Conservation (phyloP, 2,797 vertebrate species). For the Emydoidea blandingii region DNA sequence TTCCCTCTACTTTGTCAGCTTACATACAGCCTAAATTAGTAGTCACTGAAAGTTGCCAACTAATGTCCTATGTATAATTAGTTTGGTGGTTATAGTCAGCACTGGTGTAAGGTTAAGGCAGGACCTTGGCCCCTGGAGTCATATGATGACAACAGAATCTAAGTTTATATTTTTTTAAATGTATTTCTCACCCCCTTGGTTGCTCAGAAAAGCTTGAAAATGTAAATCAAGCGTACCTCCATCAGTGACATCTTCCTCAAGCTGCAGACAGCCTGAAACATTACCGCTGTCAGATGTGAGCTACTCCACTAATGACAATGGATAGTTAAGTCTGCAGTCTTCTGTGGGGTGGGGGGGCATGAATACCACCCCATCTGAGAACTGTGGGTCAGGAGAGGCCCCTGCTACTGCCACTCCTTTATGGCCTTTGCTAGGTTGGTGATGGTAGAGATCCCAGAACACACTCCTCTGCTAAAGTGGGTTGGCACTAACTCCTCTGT, state of each 20-base stretch:
- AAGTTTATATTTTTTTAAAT: not conserved
- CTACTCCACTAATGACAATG: not conserved
- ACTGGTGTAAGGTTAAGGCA: not conserved
- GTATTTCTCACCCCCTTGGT: not conserved
- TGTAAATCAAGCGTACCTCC: not conserved
- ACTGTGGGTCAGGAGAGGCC: not conserved
- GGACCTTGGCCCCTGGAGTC: not conserved
- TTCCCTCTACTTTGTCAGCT: not conserved
- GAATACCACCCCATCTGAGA: not conserved
- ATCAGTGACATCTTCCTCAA: not conserved
- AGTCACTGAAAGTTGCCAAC: not conserved
- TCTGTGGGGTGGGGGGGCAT: not conserved
- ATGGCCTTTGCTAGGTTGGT: not conserved
- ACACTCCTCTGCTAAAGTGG: not conserved
- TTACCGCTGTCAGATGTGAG: not conserved
- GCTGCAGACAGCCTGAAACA: not conserved
- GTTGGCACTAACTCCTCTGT: not conserved
- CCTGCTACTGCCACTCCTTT: not conserved
- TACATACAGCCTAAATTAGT: conserved; percentile 22
- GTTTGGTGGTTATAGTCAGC: not conserved
- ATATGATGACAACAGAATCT: not conserved
- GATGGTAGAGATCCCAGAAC: not conserved
- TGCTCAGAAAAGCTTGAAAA: not conserved
- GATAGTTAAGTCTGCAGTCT: not conserved
- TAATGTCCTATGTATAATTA: conserved; percentile 11